phyloP scores from a whole-genome alignment of 2,113 vertebrate genomes.

The Dascyllus trimaculatus region DNA sequence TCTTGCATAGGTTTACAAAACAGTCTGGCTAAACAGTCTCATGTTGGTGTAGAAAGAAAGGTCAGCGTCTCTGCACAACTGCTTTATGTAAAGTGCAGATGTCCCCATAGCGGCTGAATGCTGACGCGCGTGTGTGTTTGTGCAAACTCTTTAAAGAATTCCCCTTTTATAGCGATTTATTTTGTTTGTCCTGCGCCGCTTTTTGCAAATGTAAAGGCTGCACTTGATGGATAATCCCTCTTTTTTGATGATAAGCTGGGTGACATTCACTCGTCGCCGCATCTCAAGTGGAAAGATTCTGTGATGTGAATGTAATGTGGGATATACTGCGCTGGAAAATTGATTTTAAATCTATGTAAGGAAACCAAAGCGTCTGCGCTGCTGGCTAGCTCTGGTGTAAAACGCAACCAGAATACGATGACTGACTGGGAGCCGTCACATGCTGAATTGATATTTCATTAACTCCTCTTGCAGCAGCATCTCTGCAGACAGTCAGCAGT shows the following conservation, averaged over 20 bases:
- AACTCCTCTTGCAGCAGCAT: conserved; percentile 19
- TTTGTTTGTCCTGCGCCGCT: conserved; percentile 34
- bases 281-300: conserved; percentile 48
- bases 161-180: conserved; percentile 7
- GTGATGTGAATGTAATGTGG: conserved; percentile 31
- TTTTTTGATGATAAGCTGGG: conserved; percentile 25
- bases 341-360: conserved; percentile 13
- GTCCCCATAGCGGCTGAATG: background rate
- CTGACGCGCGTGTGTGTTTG: conserved; percentile 12
- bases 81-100: conserved; percentile 34
- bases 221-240: conserved; percentile 35
- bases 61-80: conserved; percentile 24
- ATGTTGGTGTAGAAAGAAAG: conserved; percentile 14
- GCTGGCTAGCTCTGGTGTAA: background rate
- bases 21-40: conserved; percentile 11
- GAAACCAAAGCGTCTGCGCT: too few species aligned
- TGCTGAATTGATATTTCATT: conserved; percentile 55
- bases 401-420: conserved; percentile 20
- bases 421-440: conserved; percentile 22
- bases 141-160: conserved; percentile 10
- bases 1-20: too few species aligned
- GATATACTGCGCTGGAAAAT: background rate
- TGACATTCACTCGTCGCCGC: conserved; percentile 42
- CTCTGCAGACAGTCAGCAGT: conserved; percentile 34
- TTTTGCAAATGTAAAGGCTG: conserved; percentile 22